Evolutionary conservation across 2,888 invertebrate genomes (phyloP).

Genomic region (Protophormia terraenovae): DNA sequence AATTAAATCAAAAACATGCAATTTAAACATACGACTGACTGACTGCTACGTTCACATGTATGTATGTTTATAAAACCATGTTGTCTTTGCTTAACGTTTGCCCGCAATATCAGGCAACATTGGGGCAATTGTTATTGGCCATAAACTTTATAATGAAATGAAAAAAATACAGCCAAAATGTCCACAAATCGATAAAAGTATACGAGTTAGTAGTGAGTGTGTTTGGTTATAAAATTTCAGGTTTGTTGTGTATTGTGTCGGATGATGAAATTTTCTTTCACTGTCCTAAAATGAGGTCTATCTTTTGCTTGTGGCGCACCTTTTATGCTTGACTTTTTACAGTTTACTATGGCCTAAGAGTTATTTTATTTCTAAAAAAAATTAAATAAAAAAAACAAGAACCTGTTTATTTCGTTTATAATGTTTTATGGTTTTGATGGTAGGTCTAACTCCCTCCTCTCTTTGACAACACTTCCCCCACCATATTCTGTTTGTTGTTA

Average conservation of each 20-base stretch:
- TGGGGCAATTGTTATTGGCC: constrained; percentile 31
- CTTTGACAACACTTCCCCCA: too few species aligned
- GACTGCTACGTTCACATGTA: too few species aligned
- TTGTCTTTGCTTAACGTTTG: background rate
- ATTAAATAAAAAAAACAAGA: too few species aligned
- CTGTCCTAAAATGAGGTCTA: constrained; percentile 55
- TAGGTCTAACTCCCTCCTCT: too few species aligned
- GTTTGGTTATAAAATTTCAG: constrained; percentile 12
- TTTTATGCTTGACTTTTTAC: constrained; percentile 47
- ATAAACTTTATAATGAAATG: constrained; percentile 45
- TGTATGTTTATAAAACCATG: background rate
- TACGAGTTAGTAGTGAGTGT: too few species aligned
- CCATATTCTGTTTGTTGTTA: too few species aligned
- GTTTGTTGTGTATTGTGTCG: constrained; percentile 24
- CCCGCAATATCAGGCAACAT: background rate
- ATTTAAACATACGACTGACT: constrained; percentile 28
- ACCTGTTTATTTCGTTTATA: too few species aligned
- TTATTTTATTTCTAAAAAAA: too few species aligned
- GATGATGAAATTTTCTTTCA: constrained; percentile 58
- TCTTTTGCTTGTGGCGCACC: constrained; percentile 36
- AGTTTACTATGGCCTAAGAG: constrained; percentile 31
- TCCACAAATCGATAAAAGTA: constrained; percentile 36
- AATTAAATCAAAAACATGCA: constrained; percentile 53
- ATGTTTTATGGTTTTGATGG: too few species aligned
- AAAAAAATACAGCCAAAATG: constrained; percentile 22